A percentile compares a stretch with the other conserved stretches of the same genome.
Conservation (phyloP, 2,797 vertebrate genomes). For the Ataeniobius toweri region DNA sequence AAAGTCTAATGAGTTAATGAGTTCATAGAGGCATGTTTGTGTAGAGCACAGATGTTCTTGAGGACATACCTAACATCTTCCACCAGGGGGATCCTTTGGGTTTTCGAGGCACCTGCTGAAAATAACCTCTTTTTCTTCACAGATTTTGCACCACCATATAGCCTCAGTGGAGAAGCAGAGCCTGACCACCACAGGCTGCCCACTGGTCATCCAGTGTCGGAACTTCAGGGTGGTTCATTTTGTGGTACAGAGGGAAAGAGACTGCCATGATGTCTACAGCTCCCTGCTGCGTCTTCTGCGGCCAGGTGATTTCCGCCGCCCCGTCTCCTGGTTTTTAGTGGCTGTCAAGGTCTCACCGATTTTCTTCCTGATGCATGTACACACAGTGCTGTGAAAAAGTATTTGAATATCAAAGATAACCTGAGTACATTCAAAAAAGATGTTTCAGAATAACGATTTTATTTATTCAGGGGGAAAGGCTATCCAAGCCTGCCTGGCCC, state of each 20-base stretch:
- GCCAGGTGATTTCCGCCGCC: conserved; percentile 80
- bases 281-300: conserved; percentile 91
- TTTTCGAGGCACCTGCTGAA: background rate
- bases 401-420: background rate
- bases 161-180: conserved; percentile 93
- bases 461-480: background rate
- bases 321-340: background rate
- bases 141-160: conserved; percentile 98
- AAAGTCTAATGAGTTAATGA: background rate
- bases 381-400: background rate
- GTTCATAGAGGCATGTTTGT: background rate
- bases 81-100: background rate
- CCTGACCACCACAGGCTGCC: conserved; percentile 93
- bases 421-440: background rate
- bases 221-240: conserved; percentile 97
- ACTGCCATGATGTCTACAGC: conserved; percentile 98
- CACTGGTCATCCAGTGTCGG: conserved; percentile 94
- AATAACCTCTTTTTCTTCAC: background rate
- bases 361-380: too few relatives aligned
- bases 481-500: background rate
- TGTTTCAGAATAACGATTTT: background rate
- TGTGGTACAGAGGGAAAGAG: conserved; percentile 91
- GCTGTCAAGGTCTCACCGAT: too few relatives aligned
- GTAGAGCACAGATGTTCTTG: background rate
- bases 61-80: background rate